These are phyloP conservation scores for Microctenopoma steveboyesi DNA, from an alignment of 2,797 vertebrate species.

Conservation along the genomic window DNA sequence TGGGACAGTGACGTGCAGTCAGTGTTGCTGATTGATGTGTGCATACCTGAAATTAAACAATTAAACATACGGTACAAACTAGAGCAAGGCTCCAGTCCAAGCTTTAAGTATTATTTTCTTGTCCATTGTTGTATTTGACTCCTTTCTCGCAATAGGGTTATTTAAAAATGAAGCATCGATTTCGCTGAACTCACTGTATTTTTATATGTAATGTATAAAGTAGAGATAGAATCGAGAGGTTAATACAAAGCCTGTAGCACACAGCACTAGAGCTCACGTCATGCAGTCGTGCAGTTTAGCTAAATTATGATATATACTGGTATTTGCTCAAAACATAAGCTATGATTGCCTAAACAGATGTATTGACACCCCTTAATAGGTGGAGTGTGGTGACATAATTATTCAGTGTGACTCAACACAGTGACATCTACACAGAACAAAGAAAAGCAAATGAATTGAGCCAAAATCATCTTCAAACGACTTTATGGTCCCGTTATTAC, in stretches of 20 bases:
- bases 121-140: slow-evolving; percentile 47
- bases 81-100: slow-evolving; percentile 41
- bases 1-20: slow-evolving; percentile 55
- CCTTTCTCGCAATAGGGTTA: slow-evolving; percentile 36
- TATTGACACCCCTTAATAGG: neutral
- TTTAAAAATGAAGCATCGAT: slow-evolving; percentile 40
- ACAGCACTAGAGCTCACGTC: neutral
- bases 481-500: neutral
- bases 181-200: slow-evolving; percentile 52
- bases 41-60: slow-evolving; percentile 24
- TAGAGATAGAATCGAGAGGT: slow-evolving; percentile 1
- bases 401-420: too few species aligned
- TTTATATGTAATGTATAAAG: slow-evolving; percentile 56
- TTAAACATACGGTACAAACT: slow-evolving; percentile 10
- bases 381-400: neutral
- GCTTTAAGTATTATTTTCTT: slow-evolving; percentile 54
- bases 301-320: neutral
- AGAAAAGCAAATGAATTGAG: neutral
- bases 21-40: slow-evolving; percentile 55
- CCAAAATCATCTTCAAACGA: neutral
- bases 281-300: neutral
- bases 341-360: neutral
- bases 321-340: neutral
- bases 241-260: neutral
- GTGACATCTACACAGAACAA: neutral